Conservation (phyloP, 2,113 vertebrate species). For the Patagioenas fasciata region DNA sequence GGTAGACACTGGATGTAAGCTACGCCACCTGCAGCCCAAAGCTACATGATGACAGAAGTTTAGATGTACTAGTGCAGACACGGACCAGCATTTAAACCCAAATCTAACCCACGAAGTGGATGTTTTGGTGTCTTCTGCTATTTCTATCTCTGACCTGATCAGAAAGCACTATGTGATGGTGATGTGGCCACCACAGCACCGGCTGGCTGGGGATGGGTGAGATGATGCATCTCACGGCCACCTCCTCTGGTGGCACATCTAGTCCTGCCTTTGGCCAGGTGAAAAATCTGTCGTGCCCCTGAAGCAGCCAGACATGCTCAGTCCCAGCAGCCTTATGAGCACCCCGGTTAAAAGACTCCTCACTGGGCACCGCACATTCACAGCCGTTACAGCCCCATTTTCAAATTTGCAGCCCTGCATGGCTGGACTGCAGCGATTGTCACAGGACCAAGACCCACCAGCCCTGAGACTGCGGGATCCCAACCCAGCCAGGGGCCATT, state of each 20-base stretch:
- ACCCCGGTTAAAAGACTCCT: not conserved
- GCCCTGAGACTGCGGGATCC: accelerated
- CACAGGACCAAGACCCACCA: not conserved
- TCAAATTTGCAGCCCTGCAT: not conserved
- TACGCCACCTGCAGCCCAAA: not conserved
- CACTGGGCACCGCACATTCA: not conserved
- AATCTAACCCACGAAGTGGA: not conserved
- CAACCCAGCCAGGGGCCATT: not conserved
- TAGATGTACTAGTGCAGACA: not conserved
- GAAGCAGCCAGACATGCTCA: not conserved
- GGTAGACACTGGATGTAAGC: not conserved
- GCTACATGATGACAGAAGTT: not conserved
- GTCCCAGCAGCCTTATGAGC: accelerated
- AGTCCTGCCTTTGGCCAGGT: not conserved
- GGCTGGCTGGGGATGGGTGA: not conserved
- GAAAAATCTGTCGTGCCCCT: not conserved
- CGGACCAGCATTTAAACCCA: not conserved
- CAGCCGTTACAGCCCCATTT: not conserved
- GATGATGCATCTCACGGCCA: not conserved
- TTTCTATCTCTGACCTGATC: not conserved
- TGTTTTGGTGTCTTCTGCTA: not conserved
- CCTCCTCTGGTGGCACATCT: not conserved
- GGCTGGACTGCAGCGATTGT: accelerated
- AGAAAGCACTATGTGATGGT: accelerated
- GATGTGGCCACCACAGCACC: not conserved